Base-by-base conservation (phyloP, 2,888 invertebrate genomes). In the Amblyjoppa fuscipennis region DNA sequence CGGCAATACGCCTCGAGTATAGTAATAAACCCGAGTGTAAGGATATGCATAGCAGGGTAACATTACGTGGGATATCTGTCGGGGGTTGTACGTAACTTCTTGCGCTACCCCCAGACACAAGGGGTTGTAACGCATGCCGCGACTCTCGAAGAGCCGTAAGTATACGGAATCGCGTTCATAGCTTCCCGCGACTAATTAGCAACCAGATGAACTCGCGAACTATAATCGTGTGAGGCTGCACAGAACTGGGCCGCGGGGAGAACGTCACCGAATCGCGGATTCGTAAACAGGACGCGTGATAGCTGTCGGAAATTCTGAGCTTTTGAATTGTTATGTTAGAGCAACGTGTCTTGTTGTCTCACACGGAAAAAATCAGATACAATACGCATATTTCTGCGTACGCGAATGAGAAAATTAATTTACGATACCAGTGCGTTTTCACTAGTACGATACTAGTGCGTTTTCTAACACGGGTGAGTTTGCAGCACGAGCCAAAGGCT, bases 91-190 rank as follows among this genome's bases (percentile, higher is more conserved):
- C 66, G 6, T 31, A 25, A 49, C 49, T 38, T 70, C 69, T 51
- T 28, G 70, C 70, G 25, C 20, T 5, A 49, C 16, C 5, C 28
- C 31, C 20, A 1, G 7, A 61, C 34, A 64, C 49, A 38, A 28
- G 25, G 16, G 34, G 71, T 49, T 71, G 79, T 64, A 79, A 79
- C 79, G 64, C 79, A 79, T 51, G 61, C 31, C 61, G 64, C 51
- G 70, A 64, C 61, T 79, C 20, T 25, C 38, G 38, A 79, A 70
- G 38, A 59, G 53, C 16, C 28, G 28, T 34, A 34, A 34, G 64
- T n/a, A 9, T 76, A 34, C 41, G 20, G 38, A 7, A 41, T 11
- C 9, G 6, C 38, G 9, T 7, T n/a, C 20, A 9, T 9, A 25
- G 11, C 41, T 38, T 34, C 16, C 16, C n/a, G 64, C 20, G 68